Evolutionary conservation across 2,888 invertebrate genomes (phyloP), one percentile per base, ranked within the genome.

Genomic region (Onchidella celtica): DNA sequence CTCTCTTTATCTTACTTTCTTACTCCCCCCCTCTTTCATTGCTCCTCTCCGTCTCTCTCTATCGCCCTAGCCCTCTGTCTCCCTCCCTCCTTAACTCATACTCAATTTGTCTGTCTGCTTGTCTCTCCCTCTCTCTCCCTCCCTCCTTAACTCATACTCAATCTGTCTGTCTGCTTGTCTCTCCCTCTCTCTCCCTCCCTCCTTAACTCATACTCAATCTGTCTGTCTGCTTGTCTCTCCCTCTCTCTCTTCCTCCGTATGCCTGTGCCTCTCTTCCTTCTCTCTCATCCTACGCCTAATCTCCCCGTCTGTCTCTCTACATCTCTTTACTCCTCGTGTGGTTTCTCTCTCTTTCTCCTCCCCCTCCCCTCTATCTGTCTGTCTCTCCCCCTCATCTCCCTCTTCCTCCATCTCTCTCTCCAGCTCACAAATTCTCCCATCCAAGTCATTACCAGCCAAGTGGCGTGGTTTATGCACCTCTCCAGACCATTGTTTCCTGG

Each of bases 41-140:
- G n/a, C n/a, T n/a, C n/a, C n/a, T n/a, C n/a, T n/a, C n/a, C n/a
- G n/a, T n/a, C n/a, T n/a, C n/a, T n/a, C n/a, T n/a, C n/a, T n/a
- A n/a, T n/a, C n/a, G n/a, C n/a, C n/a, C n/a, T n/a, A n/a, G n/a
- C n/a, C n/a, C n/a, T n/a, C n/a, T n/a, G n/a, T n/a, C n/a, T n/a
- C n/a, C n/a, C n/a, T n/a, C n/a, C n/a, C n/a, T n/a, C n/a, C n/a
- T n/a, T n/a, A n/a, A n/a, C n/a, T n/a, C n/a, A n/a, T n/a, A n/a
- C n/a, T n/a, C n/a, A n/a, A n/a, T n/a, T n/a, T 17, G 17, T 47
- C 47, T 47, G 47, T 47, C 47, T 27, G 27, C 29, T 47, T 72
- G 27, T 72, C 72, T 72, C 55, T 72, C 55, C 55, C 55, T 55
- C 55, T 72, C 72, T 72, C 55, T 72, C n/a, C 32, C 6, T 72